A percentile compares a stretch with the other conserved stretches of the same genome.
Conservation (phyloP, 1,140 invertebrate genomes). For the Hylyphantes graminicola region DNA sequence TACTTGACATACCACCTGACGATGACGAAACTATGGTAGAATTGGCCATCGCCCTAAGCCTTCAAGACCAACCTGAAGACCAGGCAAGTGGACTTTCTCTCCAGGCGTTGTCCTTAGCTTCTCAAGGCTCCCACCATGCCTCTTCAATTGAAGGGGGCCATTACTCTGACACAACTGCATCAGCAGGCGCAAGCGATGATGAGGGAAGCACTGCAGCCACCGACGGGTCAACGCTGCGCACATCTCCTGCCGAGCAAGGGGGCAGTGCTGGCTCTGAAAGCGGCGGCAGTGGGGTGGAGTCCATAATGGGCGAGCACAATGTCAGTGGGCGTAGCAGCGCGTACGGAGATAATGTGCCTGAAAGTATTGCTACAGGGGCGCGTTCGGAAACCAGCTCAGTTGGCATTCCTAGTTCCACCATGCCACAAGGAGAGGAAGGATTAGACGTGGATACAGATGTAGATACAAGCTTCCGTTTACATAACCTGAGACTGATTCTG, state of each 20-base stretch:
- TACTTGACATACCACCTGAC: slow-evolving; percentile 90
- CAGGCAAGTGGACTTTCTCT: slow-evolving; percentile 61
- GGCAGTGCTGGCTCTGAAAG: slow-evolving; percentile 82
- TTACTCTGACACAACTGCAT: slow-evolving; percentile 83
- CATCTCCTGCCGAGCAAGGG: slow-evolving; percentile 85
- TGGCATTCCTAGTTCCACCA: slow-evolving; percentile 68
- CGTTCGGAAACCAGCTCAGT: slow-evolving; percentile 73
- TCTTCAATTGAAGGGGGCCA: slow-evolving; percentile 71
- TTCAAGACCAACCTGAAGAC: slow-evolving; percentile 74
- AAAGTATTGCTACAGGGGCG: slow-evolving; percentile 67
- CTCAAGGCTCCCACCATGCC: slow-evolving; percentile 57
- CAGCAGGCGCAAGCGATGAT: slow-evolving; percentile 89
- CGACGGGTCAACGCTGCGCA: slow-evolving; percentile 89
- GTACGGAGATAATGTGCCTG: slow-evolving; percentile 78
- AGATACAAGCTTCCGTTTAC: slow-evolving; percentile 69
- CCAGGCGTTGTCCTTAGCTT: slow-evolving; percentile 52
- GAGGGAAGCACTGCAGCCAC: slow-evolving; percentile 94
- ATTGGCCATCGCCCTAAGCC: slow-evolving; percentile 91
- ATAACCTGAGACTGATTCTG: slow-evolving; percentile 76
- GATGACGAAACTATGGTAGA: slow-evolving; percentile 97
- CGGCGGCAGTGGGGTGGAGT: slow-evolving; percentile 85
- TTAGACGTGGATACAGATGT: slow-evolving; percentile 65
- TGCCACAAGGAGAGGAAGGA: slow-evolving; percentile 65
- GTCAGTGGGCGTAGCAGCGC: slow-evolving; percentile 88
- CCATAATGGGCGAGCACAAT: slow-evolving; percentile 84